Evolutionary conservation across 2,888 invertebrate species (phyloP), one percentile per base, ranked within the genome.

Genomic region (Scaptomyza reducta): DNA sequence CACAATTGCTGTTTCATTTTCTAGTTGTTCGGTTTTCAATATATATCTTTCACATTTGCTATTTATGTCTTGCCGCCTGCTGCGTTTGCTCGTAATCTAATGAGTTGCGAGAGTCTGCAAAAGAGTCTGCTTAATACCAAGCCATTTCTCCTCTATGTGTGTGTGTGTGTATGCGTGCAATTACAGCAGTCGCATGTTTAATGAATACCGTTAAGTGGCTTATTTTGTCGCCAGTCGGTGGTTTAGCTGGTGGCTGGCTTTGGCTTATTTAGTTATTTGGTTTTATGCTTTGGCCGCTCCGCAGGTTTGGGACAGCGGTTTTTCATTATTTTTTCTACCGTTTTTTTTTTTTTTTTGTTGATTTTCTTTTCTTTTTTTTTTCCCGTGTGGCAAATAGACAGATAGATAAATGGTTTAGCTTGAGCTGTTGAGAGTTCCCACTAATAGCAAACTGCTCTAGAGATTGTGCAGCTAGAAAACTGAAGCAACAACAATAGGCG

Each of bases 141-240:
- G 53, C 40, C 61, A 51, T 70, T 74, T 67, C 54, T 41, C 63
- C 45, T 7, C 45, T 22, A 22, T 16, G 54, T 50, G 54, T 45
- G 33, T n/a, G 35, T 31, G 35, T 35, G 40, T 64, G 62, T 73
- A 69, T 63, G 64, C 47, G 47, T 71, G 72, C 84, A 81, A 84
- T 84, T 84, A 81, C 58, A 67, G 33, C 40, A 55, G 50, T 62
- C 53, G 40, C 60, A 60, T 55, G 49, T 67, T 55, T 85, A 83
- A 83, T 82, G 75, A 73, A 79, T 67, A 85, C 82, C 82, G 82
- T 83, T 83, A 83, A 83, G 77, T 85, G 85, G 82, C 82, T 83
- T 85, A 83, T 83, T 82, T 82, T 74, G 82, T 75, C 82, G 74
- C 66, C 77, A 69, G 67, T 67, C 81, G 65, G 49, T 72, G 38